These are phyloP conservation scores for Champsocephalus esox DNA, from an alignment of 2,797 vertebrate species.

Conservation along the genomic window DNA sequence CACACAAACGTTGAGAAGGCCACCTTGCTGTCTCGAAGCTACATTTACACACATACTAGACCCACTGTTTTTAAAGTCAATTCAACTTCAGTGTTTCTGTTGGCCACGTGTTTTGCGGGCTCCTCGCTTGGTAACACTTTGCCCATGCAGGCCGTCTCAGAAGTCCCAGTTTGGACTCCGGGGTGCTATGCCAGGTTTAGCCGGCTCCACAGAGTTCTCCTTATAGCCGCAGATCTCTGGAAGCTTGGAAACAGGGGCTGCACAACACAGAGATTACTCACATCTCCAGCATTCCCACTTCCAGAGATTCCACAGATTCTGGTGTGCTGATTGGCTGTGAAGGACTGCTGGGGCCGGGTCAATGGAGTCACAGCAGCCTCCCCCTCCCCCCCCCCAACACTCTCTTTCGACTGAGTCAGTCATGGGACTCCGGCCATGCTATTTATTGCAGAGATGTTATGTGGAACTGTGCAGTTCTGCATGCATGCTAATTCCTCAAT, in stretches of 20 bases:
- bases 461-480: conserved; percentile 77
- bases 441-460: conserved; percentile 88
- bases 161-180: conserved; percentile 64
- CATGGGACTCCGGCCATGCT: conserved; percentile 87
- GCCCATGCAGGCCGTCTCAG: conserved; percentile 50
- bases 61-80: conserved; percentile 1
- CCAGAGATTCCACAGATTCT: conserved; percentile 73
- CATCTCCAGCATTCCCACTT: conserved; percentile 70
- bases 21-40: background rate
- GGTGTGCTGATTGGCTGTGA: conserved; percentile 53
- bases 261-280: conserved; percentile 69
- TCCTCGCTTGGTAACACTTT: conserved; percentile 25
- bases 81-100: conserved; percentile 32
- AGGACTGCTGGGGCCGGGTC: conserved; percentile 38
- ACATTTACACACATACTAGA: background rate
- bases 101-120: conserved; percentile 32
- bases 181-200: conserved; percentile 66
- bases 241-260: conserved; percentile 61
- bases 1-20: background rate
- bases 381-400: background rate
- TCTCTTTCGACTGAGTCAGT: conserved; percentile 65
- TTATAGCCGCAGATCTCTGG: conserved; percentile 64
- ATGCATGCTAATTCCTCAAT: conserved; percentile 16
- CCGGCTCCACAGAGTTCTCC: conserved; percentile 56
- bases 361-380: conserved; percentile 37